Conservation (phyloP, 2,113 vertebrate genomes). For the Hucho hucho region DNA sequence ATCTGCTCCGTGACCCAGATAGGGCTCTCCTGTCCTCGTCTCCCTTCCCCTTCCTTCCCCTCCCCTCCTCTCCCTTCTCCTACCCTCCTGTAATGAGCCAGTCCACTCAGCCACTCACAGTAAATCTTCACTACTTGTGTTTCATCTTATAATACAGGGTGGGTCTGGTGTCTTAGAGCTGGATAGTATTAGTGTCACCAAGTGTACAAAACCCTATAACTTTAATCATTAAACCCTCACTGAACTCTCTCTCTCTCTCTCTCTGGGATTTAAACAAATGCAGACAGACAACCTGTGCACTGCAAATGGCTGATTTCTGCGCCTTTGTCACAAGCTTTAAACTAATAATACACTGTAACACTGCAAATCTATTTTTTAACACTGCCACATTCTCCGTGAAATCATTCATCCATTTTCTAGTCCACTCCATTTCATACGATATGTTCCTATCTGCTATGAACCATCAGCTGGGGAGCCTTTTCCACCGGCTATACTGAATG, state of each 20-base stretch:
- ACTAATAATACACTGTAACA: neutral
- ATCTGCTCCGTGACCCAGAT: conserved; percentile 74
- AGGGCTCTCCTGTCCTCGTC: conserved; percentile 25
- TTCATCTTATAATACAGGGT: conserved; percentile 14
- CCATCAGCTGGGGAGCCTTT: conserved; percentile 46
- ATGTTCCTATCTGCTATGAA: conserved; percentile 52
- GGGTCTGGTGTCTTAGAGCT: conserved; percentile 11
- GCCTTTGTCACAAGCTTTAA: neutral
- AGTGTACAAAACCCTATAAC: conserved; percentile 25
- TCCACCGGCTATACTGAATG: neutral
- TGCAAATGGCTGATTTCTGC: too few relatives aligned
- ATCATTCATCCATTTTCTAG: conserved; percentile 47
- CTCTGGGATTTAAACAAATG: too few relatives aligned
- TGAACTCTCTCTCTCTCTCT: too few relatives aligned
- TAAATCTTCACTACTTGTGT: conserved; percentile 33
- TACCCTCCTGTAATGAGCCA: conserved; percentile 53
- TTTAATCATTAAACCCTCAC: too few relatives aligned
- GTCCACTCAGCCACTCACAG: conserved; percentile 21
- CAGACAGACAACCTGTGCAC: too few relatives aligned
- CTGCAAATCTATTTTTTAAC: conserved; percentile 21
- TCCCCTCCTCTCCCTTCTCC: too few relatives aligned
- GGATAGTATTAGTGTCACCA: conserved; percentile 44
- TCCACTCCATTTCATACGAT: conserved; percentile 45
- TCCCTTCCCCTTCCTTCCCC: too few relatives aligned
- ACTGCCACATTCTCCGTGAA: conserved; percentile 49